Evolutionary conservation across 2,797 vertebrate species (phyloP).

Genomic region (Phalloptychus januarius): DNA sequence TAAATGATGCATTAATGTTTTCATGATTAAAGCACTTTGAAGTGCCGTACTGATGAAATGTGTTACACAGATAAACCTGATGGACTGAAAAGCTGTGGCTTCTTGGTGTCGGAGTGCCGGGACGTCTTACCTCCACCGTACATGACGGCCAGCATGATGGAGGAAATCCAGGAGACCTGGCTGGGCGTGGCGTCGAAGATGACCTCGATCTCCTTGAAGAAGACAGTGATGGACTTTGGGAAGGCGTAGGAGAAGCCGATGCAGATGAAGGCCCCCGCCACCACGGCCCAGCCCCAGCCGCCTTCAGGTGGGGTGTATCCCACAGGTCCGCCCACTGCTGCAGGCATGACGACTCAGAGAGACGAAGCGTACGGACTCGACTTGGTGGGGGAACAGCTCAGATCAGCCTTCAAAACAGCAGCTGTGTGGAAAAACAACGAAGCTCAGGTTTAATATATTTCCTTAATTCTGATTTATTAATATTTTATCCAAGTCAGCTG

Average conservation of each 20-base stretch:
- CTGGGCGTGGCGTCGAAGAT: conserved; percentile 92
- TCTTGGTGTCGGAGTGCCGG: not conserved
- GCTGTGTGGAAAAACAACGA: conserved; percentile 37
- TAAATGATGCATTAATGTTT: too few relatives aligned
- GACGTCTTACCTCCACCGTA: conserved; percentile 90
- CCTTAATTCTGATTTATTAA: not conserved
- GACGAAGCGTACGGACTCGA: not conserved
- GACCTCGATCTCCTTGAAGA: conserved; percentile 95
- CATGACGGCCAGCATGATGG: conserved; percentile 98
- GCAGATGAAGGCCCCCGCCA: conserved; percentile 92
- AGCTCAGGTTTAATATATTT: not conserved
- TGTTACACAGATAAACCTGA: too few relatives aligned
- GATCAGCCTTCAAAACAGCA: not conserved
- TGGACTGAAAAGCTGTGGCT: not conserved
- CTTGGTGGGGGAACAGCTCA: not conserved
- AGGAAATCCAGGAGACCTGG: conserved; percentile 97
- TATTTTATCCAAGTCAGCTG: not conserved
- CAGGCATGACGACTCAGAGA: conserved; percentile 80
- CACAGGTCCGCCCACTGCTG: conserved; percentile 83
- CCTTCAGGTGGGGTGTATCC: conserved; percentile 95
- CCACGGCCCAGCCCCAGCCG: conserved; percentile 97
- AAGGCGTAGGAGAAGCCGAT: conserved; percentile 98
- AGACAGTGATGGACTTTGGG: conserved; percentile 97
- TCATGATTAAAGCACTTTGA: too few relatives aligned
- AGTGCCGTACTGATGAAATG: too few relatives aligned